Evolutionary conservation across 2,797 vertebrate genomes (phyloP).

Genomic region (Petrocephalus sullivani): DNA sequence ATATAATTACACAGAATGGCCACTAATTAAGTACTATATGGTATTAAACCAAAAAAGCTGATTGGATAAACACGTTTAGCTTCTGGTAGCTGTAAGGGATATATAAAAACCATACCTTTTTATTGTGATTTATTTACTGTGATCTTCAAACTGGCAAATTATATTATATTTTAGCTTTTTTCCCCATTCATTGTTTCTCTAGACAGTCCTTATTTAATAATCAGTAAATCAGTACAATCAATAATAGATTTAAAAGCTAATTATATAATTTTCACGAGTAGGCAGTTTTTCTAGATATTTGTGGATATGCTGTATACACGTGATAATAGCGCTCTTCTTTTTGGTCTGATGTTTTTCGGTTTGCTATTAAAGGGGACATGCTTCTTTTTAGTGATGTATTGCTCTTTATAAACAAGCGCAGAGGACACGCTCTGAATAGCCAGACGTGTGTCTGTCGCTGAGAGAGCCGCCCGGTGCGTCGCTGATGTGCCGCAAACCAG

Average conservation of each 20-base stretch:
- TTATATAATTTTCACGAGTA: not conserved
- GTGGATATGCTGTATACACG: not conserved
- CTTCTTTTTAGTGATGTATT: not conserved
- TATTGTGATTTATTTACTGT: not conserved
- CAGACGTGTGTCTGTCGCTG: not conserved
- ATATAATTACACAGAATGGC: not conserved
- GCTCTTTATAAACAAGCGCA: not conserved
- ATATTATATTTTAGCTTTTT: not conserved
- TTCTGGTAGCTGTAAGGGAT: not conserved
- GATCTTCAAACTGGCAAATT: not conserved
- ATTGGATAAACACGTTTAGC: not conserved
- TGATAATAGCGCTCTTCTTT: not conserved
- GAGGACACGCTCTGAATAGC: not conserved
- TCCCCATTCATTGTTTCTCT: not conserved
- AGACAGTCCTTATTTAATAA: not conserved
- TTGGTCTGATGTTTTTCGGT: not conserved
- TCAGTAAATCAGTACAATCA: not conserved
- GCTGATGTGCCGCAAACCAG: not conserved
- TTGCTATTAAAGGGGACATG: not conserved
- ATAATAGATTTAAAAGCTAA: not conserved
- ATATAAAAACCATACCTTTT: not conserved
- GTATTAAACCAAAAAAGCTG: not conserved
- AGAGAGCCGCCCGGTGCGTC: not conserved
- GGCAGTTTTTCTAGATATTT: not conserved
- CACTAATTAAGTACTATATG: not conserved